Base-by-base conservation (phyloP, 2,888 invertebrate species). In the Phyllotreta cruciferae region DNA sequence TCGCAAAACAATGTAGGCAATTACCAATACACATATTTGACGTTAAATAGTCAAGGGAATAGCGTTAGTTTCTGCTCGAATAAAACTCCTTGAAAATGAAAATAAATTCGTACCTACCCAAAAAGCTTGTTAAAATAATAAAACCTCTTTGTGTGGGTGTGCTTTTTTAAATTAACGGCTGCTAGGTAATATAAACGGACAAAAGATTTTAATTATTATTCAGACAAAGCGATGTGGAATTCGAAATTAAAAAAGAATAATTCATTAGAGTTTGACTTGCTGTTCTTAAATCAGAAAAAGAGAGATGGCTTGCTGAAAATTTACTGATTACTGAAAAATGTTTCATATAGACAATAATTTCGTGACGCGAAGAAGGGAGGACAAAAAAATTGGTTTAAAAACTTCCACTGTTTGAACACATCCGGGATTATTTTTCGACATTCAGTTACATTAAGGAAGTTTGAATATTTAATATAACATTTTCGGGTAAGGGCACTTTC, bases 191-290 rank as follows among this genome's bases (percentile, higher is more conserved):
- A 24, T 3, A 24, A 24, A 11, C 7, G 3, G 6, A 49, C 49
- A 49, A 49, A 49, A 49, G 49, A 49, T 49, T 49, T 49, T 49
- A 49, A 49, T 49, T 49, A 49, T 49, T 49, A n/a, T 49, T 49
- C 10, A 11, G 10, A 49, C 49, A 49, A 49, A 35, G 11, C 10
- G 14, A 49, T 49, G 11, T 49, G 4, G 35, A 49, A 49, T n/a
- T 35, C 49, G n/a, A 35, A 49, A 35, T 49, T 49, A 49, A 49
- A 49, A n/a, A 49, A 10, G 49, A 49, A 49, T 49, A 49, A 49
- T 49, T 49, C 49, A 49, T 9, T 47, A 47, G n/a, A 47, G 24
- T 47, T 49, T 49, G 49, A 34, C 9, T 49, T 49, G 14, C 36
- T 49, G 34, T 49, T 49, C 49, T 49, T 35, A 35, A 34, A 49